Conservation (phyloP, 2,888 invertebrate species). For the Furcula furcula region DNA sequence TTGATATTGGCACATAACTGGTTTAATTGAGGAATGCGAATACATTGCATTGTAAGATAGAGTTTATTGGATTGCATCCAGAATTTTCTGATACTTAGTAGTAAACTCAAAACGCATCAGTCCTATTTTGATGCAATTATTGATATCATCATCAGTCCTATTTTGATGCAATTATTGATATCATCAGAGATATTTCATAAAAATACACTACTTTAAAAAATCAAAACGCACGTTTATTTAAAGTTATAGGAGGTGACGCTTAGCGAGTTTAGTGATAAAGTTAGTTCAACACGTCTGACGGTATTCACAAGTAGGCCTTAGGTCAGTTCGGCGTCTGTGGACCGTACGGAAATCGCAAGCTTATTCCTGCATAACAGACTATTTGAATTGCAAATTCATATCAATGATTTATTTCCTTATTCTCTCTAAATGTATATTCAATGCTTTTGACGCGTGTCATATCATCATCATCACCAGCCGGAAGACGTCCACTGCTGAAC, state of each 20-base stretch:
- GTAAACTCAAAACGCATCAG: not conserved
- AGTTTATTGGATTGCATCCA: not conserved
- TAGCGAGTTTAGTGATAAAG: not conserved
- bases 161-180: not conserved
- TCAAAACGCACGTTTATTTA: too few species aligned
- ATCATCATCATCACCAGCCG: too few species aligned
- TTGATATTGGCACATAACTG: not conserved
- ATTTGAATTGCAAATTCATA: conserved; percentile 58
- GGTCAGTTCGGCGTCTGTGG: conserved; percentile 2
- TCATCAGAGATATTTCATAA: too few species aligned
- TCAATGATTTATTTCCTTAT: conserved; percentile 31
- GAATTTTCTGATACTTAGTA: not conserved
- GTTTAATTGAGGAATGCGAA: not conserved
- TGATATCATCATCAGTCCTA: not conserved
- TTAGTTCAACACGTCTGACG: not conserved
- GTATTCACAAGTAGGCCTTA: not conserved
- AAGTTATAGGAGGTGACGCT: not conserved
- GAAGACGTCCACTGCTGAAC: too few species aligned
- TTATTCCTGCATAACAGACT: conserved; percentile 36
- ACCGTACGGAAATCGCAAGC: conserved; percentile 42
- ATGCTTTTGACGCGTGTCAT: too few species aligned
- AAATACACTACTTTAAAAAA: too few species aligned
- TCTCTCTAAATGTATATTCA: conserved; percentile 14
- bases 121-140: not conserved
- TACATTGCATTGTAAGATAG: not conserved